These are phyloP conservation scores for Deilephila porcellus DNA, from an alignment of 2,888 invertebrate species.

Conservation along the genomic window DNA sequence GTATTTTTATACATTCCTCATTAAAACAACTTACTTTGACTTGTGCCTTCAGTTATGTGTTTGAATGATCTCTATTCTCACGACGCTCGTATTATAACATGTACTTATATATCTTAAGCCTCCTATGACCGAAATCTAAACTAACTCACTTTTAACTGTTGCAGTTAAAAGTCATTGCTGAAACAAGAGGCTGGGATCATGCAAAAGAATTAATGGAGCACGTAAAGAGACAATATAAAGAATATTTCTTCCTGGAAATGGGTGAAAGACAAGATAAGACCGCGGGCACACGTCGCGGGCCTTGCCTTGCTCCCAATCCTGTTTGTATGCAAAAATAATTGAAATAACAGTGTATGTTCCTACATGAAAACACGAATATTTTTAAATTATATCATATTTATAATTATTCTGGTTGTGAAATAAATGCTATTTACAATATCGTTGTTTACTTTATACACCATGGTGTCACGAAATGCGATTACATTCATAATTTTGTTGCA, in stretches of 20 bases:
- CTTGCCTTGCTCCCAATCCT: constrained; percentile 77
- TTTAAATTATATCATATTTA: not conserved
- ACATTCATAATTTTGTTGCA: no score
- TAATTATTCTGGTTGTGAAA: not conserved
- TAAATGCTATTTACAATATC: not conserved
- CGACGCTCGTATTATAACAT: no score
- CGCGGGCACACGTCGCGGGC: constrained; percentile 60
- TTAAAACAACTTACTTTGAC: not conserved
- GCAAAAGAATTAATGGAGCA: constrained; percentile 77
- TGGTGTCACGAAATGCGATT: not conserved
- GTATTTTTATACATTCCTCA: constrained; percentile 45
- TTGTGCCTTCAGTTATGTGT: constrained; percentile 1
- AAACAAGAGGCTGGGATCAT: constrained; percentile 94
- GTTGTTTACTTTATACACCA: not conserved
- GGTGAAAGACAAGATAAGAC: constrained; percentile 54
- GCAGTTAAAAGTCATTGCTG: constrained; percentile 93
- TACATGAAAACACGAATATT: not conserved
- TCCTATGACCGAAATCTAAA: no score
- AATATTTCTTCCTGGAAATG: constrained; percentile 74
- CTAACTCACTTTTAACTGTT: constrained; percentile 36
- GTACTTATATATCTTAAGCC: no score
- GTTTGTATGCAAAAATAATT: constrained; percentile 75
- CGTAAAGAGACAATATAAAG: constrained; percentile 87
- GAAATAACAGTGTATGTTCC: not conserved
- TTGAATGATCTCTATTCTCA: not conserved